Conservation (phyloP, 2,888 invertebrate genomes). For the Andrena marginata region DNA sequence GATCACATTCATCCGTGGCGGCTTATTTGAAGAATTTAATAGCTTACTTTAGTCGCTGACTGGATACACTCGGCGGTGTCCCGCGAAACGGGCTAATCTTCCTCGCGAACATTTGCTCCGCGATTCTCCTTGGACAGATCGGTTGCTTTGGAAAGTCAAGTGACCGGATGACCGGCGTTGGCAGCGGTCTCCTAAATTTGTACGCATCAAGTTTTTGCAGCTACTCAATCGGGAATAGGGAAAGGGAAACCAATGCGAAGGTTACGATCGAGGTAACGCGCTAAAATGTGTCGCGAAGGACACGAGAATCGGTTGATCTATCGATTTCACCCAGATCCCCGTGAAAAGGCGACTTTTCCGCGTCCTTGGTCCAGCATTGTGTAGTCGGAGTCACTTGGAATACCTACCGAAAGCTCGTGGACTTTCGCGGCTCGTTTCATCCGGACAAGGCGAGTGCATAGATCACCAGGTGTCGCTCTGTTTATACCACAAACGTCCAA, state of each 20-base stretch:
- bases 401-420: conserved; percentile 60
- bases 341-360: conserved; percentile 45
- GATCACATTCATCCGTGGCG: conserved; percentile 54
- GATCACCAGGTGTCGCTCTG: conserved; percentile 84
- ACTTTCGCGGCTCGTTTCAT: conserved; percentile 75
- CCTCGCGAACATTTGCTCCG: not conserved
- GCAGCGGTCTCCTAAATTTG: too few relatives aligned
- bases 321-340: not conserved
- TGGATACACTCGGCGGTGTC: not conserved
- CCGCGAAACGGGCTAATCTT: not conserved
- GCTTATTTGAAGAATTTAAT: conserved; percentile 58
- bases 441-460: conserved; percentile 72
- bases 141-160: too few relatives aligned
- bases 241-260: not conserved
- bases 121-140: too few relatives aligned
- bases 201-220: too few relatives aligned
- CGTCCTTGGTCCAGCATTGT: conserved; percentile 22
- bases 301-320: not conserved
- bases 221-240: not conserved
- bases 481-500: conserved; percentile 85
- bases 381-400: conserved; percentile 55
- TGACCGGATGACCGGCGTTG: too few relatives aligned
- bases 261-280: not conserved
- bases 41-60: conserved; percentile 54
- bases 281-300: not conserved